Evolutionary conservation across 2,113 vertebrate species (phyloP), one percentile per base, ranked within the genome.

Genomic region (Hypocryptadius cinnamomeus): DNA sequence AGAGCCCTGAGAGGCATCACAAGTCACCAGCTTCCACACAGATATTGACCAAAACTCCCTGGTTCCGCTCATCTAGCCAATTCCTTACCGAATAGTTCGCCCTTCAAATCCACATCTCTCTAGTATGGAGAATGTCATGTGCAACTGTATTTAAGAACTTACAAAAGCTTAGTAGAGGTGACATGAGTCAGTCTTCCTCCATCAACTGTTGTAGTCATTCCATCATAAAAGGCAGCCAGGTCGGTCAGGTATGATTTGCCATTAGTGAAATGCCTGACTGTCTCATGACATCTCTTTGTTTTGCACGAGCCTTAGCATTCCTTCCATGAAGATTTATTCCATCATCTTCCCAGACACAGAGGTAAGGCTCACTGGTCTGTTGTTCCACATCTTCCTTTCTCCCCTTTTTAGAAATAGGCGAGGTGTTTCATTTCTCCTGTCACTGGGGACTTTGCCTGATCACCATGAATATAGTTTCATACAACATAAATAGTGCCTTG

Each of bases 21-120:
- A 44, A 27, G 7, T 53, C 68, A 45, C 13, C 47, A 72, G 11
- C 47, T 28, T 45, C 14, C 18, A 64, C 14, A 37, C 3, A 39
- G 59, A 39, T 8, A 39, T 23, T 22, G 21, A 84, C 48, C 14
- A 33, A 64, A 73, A 56, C 14, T 64, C 11, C 18, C 8, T 28
- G 18, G 28, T 39, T 73, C 40, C 69, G n/a, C n/a, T 28, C 11
- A 39, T n/a, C 22, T 28, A n/a, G 40, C 22, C 18, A 39, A 28
- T 33, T 73, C 11, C 28, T n/a, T 64, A 28, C 17, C 1, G 0
- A 33, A 27, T 18, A 23, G 4, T 6, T 39, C 9, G 27, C 28
- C 6, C 20, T 30, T 48, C 25, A 57, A 57, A 57, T 66, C 31
- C 24, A 35, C 4, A 0, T 16, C 19, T 48, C 30, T 65, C 15